phyloP scores from a whole-genome alignment of 2,113 vertebrate species.

The Scartelaos histophorus region DNA sequence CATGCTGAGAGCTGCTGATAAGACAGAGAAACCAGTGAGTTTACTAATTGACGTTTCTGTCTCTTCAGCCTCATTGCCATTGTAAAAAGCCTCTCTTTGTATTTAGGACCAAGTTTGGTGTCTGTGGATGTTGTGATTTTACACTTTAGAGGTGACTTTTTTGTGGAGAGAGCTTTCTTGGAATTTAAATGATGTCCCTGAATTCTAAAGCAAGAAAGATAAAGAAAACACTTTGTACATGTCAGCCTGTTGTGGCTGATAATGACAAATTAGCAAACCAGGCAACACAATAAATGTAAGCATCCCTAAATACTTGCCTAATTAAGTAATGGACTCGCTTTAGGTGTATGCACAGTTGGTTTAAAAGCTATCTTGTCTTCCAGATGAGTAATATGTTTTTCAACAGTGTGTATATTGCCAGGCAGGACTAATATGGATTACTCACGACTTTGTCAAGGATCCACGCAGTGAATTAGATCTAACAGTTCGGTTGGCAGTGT shows the following conservation, averaged over 20 bases:
- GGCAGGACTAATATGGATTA: conserved; percentile 40
- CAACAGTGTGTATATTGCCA: conserved; percentile 11
- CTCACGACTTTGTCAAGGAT: conserved; percentile 39
- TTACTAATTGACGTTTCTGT: conserved; percentile 39
- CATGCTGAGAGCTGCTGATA: conserved; percentile 53
- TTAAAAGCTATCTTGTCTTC: conserved; percentile 24
- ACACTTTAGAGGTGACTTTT: conserved; percentile 32
- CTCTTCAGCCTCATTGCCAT: conserved; percentile 19
- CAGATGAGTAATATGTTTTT: conserved; percentile 27
- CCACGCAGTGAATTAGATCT: conserved; percentile 46
- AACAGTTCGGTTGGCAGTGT: conserved; percentile 52
- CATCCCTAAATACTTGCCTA: conserved; percentile 8
- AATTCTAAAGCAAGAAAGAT: conserved; percentile 9
- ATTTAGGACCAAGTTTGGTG: conserved; percentile 5
- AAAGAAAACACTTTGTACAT: conserved; percentile 12
- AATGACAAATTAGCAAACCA: conserved; percentile 3
- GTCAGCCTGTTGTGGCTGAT: conserved; percentile 17
- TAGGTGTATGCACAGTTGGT: conserved; percentile 31
- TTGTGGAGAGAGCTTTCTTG: conserved; percentile 1
- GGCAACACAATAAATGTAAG: conserved; percentile 13
- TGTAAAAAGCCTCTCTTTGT: conserved; percentile 19
- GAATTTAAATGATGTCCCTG: conserved; percentile 22
- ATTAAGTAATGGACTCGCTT: conserved; percentile 36
- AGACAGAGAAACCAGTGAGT: conserved; percentile 29
- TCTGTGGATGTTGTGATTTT: conserved; percentile 13